Base-by-base conservation (phyloP, 2,113 vertebrate species). In the Tetrax tetrax region DNA sequence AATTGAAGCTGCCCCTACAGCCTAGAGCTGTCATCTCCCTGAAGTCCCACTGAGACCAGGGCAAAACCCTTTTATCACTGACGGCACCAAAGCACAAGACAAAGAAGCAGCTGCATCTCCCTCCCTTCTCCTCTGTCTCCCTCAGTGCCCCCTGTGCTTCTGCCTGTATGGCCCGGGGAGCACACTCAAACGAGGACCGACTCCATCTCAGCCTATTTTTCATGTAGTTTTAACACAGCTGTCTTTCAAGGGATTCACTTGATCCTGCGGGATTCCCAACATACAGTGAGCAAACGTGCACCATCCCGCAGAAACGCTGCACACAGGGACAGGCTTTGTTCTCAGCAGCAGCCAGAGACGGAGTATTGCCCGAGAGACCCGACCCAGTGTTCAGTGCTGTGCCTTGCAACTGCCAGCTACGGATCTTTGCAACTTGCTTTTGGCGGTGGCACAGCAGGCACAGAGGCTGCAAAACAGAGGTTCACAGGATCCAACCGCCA, bases 211-310 rank as follows among this genome's bases (percentile, higher is more conserved):
- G 22, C 11, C 35, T 31, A 5, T 4, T 27, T 41, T n/a, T 41
- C 25, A 48, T 0, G 14, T 43, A 6, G 14, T 48, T 63, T 63
- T 29, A 56, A 29, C 15, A 25, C 0, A 57, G 35, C 47, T 50
- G 5, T 2, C 45, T 43, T 69, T 21, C 21, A 48, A 38, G 50
- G 37, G 47, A 45, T 9, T 18, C 43, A 5, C 10, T 4, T 15
- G 29, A 31, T 68, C 31, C 53, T n/a, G 20, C 1, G 5, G 59
- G 29, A 45, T 20, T 64, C n/a, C 48, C 43, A 57, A 9, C 33
- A 22, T 31, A 23, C 9, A 14, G 56, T 1, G 6, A 45, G 12
- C 14, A 27, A 65, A 23, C 0, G 2, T 2, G 3, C 3, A 20
- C 12, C 3, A 2, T 14, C 27, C 41, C 38, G 48, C 28, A 63